A percentile compares a stretch with the other conserved stretches of the same genome.
These are phyloP conservation scores for Pterocles gutturalis DNA, from an alignment of 2,113 vertebrate genomes.

Conservation along the genomic window DNA sequence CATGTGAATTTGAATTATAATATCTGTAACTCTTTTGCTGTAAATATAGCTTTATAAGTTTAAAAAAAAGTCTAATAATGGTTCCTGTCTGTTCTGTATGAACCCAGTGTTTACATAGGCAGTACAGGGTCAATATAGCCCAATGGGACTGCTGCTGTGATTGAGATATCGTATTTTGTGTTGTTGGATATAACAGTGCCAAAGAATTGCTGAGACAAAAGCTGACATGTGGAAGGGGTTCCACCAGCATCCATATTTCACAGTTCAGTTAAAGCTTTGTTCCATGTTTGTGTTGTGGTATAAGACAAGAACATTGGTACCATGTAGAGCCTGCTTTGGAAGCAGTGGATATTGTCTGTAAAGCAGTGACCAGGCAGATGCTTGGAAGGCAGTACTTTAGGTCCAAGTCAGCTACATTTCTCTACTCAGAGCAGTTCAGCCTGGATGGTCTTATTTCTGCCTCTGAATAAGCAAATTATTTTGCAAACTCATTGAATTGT, in stretches of 20 bases:
- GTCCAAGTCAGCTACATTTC: background rate
- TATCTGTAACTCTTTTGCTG: background rate
- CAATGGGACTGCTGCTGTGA: background rate
- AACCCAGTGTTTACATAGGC: background rate
- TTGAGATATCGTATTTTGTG: background rate
- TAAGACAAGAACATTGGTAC: background rate
- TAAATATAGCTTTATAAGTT: background rate
- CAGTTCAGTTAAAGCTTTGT: background rate
- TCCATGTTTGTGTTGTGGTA: background rate
- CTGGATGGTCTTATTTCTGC: background rate
- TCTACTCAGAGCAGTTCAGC: background rate
- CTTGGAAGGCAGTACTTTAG: background rate
- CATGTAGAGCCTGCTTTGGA: background rate
- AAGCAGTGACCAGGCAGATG: background rate
- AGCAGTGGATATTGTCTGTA: background rate
- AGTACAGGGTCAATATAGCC: background rate
- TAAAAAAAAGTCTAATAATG: background rate
- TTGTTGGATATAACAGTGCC: background rate
- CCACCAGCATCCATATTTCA: background rate
- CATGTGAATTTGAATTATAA: background rate
- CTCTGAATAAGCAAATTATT: background rate
- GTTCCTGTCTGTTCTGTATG: accelerated
- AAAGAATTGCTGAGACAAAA: background rate
- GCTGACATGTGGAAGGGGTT: background rate
- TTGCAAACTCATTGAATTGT: background rate